phyloP scores from a whole-genome alignment of 1,140 invertebrate species.

The Asbolus verrucosus region DNA sequence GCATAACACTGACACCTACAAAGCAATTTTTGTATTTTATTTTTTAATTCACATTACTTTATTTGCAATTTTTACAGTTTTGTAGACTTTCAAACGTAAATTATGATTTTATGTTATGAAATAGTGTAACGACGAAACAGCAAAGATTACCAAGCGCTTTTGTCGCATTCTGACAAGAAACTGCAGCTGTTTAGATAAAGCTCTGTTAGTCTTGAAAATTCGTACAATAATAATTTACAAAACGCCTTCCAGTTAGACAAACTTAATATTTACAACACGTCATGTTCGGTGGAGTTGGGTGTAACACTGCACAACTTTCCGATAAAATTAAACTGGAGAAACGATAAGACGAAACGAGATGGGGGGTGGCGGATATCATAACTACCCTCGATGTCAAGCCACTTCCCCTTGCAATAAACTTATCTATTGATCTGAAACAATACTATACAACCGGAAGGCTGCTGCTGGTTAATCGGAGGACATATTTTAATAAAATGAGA shows the following conservation, averaged over 20 bases:
- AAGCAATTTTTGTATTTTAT: no score
- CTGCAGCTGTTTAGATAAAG: slow-evolving; percentile 23
- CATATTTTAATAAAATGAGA: not conserved
- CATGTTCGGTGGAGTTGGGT: slow-evolving; percentile 20
- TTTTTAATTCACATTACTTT: no score
- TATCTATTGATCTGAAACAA: slow-evolving; percentile 36
- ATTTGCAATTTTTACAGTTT: no score
- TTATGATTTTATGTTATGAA: no score
- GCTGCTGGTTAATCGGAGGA: not conserved
- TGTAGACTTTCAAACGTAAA: no score
- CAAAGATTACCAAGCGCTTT: not conserved
- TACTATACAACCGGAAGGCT: slow-evolving; percentile 4
- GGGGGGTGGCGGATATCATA: slow-evolving; percentile 30
- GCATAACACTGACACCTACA: no score
- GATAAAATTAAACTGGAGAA: slow-evolving; percentile 35
- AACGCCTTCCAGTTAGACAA: slow-evolving; percentile 20
- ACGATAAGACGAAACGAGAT: slow-evolving; percentile 27
- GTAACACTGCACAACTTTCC: slow-evolving; percentile 27
- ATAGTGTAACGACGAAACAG: no score
- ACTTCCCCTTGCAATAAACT: slow-evolving; percentile 32
- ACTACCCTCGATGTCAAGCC: slow-evolving; percentile 23
- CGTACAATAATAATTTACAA: slow-evolving; percentile 17
- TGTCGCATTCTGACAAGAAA: slow-evolving; percentile 20
- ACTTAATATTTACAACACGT: slow-evolving; percentile 7
- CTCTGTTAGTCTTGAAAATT: not conserved